Conservation (phyloP, 2,797 vertebrate species). For the Halcyon chelicuti region DNA sequence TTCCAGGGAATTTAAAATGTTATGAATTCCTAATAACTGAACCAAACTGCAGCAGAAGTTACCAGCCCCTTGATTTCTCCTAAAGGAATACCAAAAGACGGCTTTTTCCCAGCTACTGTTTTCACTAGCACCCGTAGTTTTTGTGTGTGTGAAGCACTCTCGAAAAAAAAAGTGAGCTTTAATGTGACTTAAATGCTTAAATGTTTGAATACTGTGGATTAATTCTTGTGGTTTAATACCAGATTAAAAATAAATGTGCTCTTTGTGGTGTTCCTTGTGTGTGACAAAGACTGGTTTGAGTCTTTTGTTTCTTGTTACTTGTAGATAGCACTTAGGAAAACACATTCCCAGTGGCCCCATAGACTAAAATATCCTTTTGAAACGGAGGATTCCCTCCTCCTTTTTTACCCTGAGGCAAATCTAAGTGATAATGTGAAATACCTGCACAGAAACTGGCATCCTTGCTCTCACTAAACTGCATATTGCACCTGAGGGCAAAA, state of each 20-base stretch:
- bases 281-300: background rate
- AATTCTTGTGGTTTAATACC: slow-evolving; percentile 57
- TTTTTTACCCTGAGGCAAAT: slow-evolving; percentile 44
- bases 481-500: slow-evolving; percentile 25
- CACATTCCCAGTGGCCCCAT: slow-evolving; percentile 32
- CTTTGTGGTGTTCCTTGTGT: slow-evolving; percentile 9
- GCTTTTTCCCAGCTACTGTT: background rate
- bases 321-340: slow-evolving; percentile 15
- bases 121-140: background rate
- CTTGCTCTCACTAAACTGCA: background rate
- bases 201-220: slow-evolving; percentile 32
- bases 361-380: slow-evolving; percentile 54
- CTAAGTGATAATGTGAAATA: slow-evolving; percentile 51
- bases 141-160: background rate
- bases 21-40: background rate
- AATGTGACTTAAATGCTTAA: slow-evolving; percentile 30
- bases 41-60: background rate
- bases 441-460: slow-evolving; percentile 56
- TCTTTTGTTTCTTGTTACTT: slow-evolving; percentile 32
- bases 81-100: background rate
- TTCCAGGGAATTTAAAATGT: background rate
- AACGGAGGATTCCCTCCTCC: slow-evolving; percentile 44
- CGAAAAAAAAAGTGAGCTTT: background rate
- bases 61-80: background rate
- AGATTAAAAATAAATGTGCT: slow-evolving; percentile 58